A percentile compares a stretch with the other conserved stretches of the same genome.
phyloP scores from a whole-genome alignment of 2,888 invertebrate species.

The Melieria crassipennis region DNA sequence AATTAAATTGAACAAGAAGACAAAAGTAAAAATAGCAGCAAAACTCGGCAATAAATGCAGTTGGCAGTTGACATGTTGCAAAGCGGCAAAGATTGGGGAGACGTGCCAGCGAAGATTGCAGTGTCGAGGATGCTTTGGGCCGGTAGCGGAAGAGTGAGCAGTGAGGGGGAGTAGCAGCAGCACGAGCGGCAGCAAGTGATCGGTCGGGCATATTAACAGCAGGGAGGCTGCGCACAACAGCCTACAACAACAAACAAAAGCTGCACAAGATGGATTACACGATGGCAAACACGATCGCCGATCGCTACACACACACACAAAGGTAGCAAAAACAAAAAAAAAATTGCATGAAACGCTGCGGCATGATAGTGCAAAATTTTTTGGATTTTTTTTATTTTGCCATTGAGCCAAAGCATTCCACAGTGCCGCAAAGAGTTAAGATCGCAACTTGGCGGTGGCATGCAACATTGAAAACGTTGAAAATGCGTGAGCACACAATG shows the following conservation, averaged over 20 bases:
- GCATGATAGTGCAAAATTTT: slow-evolving; percentile 17
- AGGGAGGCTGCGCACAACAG: background rate
- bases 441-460: slow-evolving; percentile 10
- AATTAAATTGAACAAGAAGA: slow-evolving; percentile 23
- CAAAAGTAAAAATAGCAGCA: background rate
- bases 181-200: slow-evolving; percentile 3
- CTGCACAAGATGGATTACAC: slow-evolving; percentile 29
- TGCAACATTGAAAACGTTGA: slow-evolving; percentile 31
- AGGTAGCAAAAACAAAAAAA: background rate
- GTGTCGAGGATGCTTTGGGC: too few species aligned
- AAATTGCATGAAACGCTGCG: slow-evolving; percentile 12
- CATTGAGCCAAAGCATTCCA: background rate
- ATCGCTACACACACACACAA: slow-evolving; percentile 17
- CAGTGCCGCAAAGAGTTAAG: background rate
- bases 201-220: slow-evolving; percentile 29
- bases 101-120: too few species aligned
- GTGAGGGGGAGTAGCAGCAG: slow-evolving; percentile 18
- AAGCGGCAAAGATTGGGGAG: too few species aligned
- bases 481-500: slow-evolving; percentile 27
- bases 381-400: too few species aligned
- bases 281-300: slow-evolving; percentile 24
- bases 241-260: slow-evolving; percentile 4
- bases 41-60: too few species aligned
- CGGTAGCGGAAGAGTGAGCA: background rate
- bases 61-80: too few species aligned